Percentiles rank a stretch among this genome's conserved stretches.
phyloP scores from a whole-genome alignment of 2,888 invertebrate species.

The Nipponacmea schrenckii region DNA sequence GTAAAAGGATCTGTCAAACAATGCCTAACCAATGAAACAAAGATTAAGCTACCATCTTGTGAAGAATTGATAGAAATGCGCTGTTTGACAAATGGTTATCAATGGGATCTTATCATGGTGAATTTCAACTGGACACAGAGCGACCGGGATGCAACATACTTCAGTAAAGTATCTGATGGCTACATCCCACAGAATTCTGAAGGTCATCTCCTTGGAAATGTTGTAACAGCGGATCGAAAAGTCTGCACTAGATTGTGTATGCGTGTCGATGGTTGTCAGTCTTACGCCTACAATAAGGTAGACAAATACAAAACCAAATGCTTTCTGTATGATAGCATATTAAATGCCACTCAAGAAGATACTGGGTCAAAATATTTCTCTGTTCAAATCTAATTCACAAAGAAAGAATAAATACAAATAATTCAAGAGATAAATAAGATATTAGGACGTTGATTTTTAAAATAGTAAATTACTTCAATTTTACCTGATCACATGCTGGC shows the following conservation, averaged over 20 bases:
- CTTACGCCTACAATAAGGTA: conserved; percentile 29
- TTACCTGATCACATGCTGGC: too few species aligned
- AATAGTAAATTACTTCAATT: too few species aligned
- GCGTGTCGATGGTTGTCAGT: conserved; percentile 36
- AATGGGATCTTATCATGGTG: conserved; percentile 27
- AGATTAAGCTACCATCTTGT: conserved; percentile 17
- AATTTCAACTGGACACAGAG: conserved; percentile 38
- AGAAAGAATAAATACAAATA: conserved; percentile 2
- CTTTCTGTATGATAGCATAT: conserved; percentile 25
- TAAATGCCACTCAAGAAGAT: conserved; percentile 17
- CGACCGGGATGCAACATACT: conserved; percentile 31
- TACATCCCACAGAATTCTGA: conserved; percentile 23
- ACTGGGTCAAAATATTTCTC: conserved; percentile 28
- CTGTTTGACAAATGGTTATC: conserved; percentile 28
- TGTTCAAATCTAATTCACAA: conserved; percentile 7
- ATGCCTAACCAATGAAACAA: conserved; percentile 27
- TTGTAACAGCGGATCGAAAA: conserved; percentile 29
- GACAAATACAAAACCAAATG: conserved; percentile 25
- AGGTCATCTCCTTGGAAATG: conserved; percentile 27
- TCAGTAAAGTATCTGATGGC: conserved; percentile 29
- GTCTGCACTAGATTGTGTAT: conserved; percentile 43
- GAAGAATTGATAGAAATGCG: conserved; percentile 30
- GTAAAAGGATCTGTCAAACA: conserved; percentile 25
- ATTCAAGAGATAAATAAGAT: background rate
- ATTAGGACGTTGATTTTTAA: too few species aligned